phyloP scores from a whole-genome alignment of 2,797 vertebrate species.

The Ctenopoma kingsleyae region DNA sequence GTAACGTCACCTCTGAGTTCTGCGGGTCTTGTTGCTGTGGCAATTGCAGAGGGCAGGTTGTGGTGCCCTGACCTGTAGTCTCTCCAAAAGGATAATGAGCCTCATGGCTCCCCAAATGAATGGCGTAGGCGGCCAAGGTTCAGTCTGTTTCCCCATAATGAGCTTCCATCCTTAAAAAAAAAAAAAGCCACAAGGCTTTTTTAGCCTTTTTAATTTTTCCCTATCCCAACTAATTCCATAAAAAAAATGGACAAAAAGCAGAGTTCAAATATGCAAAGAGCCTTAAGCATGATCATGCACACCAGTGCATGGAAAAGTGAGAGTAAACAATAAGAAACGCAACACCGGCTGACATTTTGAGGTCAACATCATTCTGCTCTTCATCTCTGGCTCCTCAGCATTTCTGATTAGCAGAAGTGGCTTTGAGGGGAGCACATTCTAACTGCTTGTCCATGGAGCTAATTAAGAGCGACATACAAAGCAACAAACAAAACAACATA shows the following conservation, averaged over 20 bases:
- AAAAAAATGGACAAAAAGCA: slow-evolving; percentile 60
- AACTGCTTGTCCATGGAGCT: slow-evolving; percentile 67
- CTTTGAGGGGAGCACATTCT: slow-evolving; percentile 64
- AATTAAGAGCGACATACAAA: slow-evolving; percentile 74
- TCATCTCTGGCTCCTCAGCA: slow-evolving; percentile 75
- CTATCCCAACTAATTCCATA: slow-evolving; percentile 44
- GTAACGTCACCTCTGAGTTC: slow-evolving; percentile 53
- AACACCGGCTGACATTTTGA: slow-evolving; percentile 85
- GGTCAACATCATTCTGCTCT: slow-evolving; percentile 81
- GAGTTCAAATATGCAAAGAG: slow-evolving; percentile 72
- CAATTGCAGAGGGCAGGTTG: slow-evolving; percentile 68
- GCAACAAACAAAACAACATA: slow-evolving; percentile 80
- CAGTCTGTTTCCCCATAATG: slow-evolving; percentile 75
- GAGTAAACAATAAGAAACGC: slow-evolving; percentile 79
- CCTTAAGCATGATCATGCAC: slow-evolving; percentile 66
- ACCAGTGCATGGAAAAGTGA: slow-evolving; percentile 62
- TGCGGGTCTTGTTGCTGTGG: slow-evolving; percentile 72
- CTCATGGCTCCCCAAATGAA: slow-evolving; percentile 79
- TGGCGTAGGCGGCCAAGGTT: slow-evolving; percentile 73
- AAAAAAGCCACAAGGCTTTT: slow-evolving; percentile 61
- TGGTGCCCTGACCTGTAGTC: slow-evolving; percentile 72
- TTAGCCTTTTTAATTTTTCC: slow-evolving; percentile 57
- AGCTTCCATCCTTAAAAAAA: slow-evolving; percentile 67
- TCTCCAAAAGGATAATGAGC: slow-evolving; percentile 82
- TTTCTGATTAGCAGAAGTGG: slow-evolving; percentile 78